A percentile compares a stretch with the other conserved stretches of the same genome.
Evolutionary conservation across 2,888 invertebrate species (phyloP).

Genomic region (Trypoxylon attenuatum): DNA sequence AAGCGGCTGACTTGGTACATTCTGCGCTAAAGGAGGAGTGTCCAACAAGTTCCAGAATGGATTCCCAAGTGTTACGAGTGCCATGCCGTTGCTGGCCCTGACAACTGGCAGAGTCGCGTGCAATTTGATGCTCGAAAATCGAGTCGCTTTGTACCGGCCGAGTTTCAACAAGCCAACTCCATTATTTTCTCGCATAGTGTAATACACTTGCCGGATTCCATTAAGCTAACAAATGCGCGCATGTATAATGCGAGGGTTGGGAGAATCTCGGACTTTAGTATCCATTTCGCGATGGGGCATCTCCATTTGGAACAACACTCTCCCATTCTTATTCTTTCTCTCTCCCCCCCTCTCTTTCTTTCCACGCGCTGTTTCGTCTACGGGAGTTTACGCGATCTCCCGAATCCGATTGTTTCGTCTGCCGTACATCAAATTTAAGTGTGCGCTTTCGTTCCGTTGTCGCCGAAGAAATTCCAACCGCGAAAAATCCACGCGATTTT

Average conservation of each 20-base stretch:
- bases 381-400: constrained; percentile 22
- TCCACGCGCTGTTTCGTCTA: constrained; percentile 1
- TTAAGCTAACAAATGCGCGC: constrained; percentile 50
- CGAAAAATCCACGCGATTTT: no score
- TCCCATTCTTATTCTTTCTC: constrained; percentile 5
- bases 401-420: constrained; percentile 36
- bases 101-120: constrained; percentile 6
- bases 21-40: constrained; percentile 10
- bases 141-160: constrained; percentile 24
- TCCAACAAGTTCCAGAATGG: constrained; percentile 15
- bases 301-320: constrained; percentile 17
- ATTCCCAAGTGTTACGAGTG: background rate
- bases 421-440: constrained; percentile 40
- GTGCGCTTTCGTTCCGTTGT: background rate
- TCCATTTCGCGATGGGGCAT: constrained; percentile 38
- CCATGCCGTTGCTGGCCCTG: background rate
- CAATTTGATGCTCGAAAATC: constrained; percentile 12
- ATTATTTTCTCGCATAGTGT: constrained; percentile 51
- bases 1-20: constrained; percentile 15
- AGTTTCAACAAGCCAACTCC: constrained; percentile 34
- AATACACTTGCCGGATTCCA: constrained; percentile 45
- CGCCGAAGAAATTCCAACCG: background rate
- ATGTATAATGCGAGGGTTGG: constrained; percentile 41
- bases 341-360: constrained; percentile 33
- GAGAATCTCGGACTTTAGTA: constrained; percentile 28